Evolutionary conservation across 2,797 vertebrate genomes (phyloP).

Genomic region (Lates japonicus): DNA sequence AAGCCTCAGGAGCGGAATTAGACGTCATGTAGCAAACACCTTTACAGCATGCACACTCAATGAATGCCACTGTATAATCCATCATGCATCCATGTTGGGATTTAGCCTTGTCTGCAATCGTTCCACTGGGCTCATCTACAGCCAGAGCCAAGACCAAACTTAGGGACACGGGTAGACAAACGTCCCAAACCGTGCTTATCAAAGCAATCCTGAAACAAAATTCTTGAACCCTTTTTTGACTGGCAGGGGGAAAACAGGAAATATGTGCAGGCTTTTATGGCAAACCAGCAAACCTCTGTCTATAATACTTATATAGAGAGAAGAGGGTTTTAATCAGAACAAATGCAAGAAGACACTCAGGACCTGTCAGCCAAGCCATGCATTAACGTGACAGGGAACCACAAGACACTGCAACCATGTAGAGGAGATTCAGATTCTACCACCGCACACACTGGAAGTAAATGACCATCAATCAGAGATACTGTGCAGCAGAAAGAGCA

Average conservation of each 20-base stretch:
- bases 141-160: conserved; percentile 48
- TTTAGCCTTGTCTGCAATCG: conserved; percentile 59
- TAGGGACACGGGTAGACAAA: conserved; percentile 58
- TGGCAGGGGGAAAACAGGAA: conserved; percentile 45
- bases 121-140: conserved; percentile 34
- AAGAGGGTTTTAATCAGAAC: conserved; percentile 49
- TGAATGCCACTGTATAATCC: conserved; percentile 48
- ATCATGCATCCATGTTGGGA: conserved; percentile 42
- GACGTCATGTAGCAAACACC: conserved; percentile 26
- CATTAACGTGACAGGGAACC: conserved; percentile 41
- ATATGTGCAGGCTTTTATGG: conserved; percentile 55
- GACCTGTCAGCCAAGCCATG: conserved; percentile 41
- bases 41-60: conserved; percentile 34
- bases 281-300: conserved; percentile 49
- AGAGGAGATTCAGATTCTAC: conserved; percentile 42
- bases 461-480: conserved; percentile 41
- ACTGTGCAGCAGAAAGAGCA: conserved; percentile 32
- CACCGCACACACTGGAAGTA: conserved; percentile 29
- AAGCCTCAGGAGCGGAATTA: conserved; percentile 24
- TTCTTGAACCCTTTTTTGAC: conserved; percentile 64
- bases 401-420: conserved; percentile 12
- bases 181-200: conserved; percentile 57
- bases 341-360: conserved; percentile 47
- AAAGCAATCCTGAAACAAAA: conserved; percentile 73
- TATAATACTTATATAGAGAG: conserved; percentile 69